phyloP scores from a whole-genome alignment of 2,797 vertebrate species.

The Syngnathus acus region DNA sequence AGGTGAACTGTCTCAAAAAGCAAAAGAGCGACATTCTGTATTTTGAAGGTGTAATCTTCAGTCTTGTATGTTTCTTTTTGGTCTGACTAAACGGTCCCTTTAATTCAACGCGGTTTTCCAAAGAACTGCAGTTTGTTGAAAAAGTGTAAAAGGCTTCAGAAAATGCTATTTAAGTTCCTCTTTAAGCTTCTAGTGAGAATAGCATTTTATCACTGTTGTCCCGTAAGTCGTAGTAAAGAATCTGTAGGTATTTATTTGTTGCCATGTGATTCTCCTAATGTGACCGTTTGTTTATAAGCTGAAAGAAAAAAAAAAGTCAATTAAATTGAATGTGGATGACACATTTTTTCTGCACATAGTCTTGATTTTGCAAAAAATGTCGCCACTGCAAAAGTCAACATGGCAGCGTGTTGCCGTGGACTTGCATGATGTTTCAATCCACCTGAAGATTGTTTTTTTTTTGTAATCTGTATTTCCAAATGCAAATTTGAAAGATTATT shows the following conservation, averaged over 20 bases:
- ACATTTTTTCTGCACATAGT: constrained; percentile 59
- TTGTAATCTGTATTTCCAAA: constrained; percentile 76
- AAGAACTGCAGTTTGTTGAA: constrained; percentile 37
- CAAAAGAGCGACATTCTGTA: constrained; percentile 11
- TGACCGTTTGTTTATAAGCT: constrained; percentile 64
- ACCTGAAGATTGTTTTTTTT: constrained; percentile 69
- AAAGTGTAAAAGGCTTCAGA: constrained; percentile 32
- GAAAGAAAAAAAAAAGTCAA: constrained; percentile 35
- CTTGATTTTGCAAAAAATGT: constrained; percentile 40
- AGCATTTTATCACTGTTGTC: constrained; percentile 69
- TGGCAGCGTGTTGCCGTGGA: constrained; percentile 54
- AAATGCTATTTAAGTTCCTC: constrained; percentile 27
- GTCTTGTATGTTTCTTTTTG: constrained; percentile 32
- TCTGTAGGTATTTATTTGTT: constrained; percentile 67
- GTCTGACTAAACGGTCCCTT: constrained; percentile 55
- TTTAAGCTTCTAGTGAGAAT: constrained; percentile 60
- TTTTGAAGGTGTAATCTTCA: constrained; percentile 22
- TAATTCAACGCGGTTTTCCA: constrained; percentile 51
- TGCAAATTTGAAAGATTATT: constrained; percentile 75
- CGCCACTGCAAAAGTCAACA: constrained; percentile 26
- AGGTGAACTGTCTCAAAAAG: constrained; percentile 8
- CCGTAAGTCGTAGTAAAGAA: constrained; percentile 63
- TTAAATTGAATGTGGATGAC: constrained; percentile 71
- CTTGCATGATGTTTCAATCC: constrained; percentile 62
- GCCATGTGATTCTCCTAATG: constrained; percentile 63